phyloP scores from a whole-genome alignment of 2,888 invertebrate species.

The Phrixothrix hirtus region DNA sequence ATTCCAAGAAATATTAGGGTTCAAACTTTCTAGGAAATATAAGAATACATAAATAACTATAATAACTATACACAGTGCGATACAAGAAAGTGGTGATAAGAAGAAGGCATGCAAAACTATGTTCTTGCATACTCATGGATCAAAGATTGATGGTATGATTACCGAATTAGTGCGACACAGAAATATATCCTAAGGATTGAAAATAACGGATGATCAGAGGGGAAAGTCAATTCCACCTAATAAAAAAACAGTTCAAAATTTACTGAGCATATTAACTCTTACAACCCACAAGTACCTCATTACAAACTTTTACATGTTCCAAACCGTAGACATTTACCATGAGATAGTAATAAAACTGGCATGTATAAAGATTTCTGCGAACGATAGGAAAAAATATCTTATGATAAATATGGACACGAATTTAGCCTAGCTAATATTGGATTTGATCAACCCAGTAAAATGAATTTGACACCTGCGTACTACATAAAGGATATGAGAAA shows the following conservation, averaged over 20 bases:
- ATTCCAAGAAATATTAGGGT: no score
- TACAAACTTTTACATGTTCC: constrained; percentile 21
- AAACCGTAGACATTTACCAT: constrained; percentile 14
- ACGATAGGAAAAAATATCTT: constrained; percentile 11
- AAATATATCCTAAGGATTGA: background rate
- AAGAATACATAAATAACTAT: no score
- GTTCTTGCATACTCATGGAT: constrained; percentile 16
- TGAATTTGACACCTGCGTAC: no score
- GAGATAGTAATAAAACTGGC: constrained; percentile 7
- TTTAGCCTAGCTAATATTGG: constrained; percentile 17
- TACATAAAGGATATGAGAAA: no score
- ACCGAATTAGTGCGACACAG: background rate
- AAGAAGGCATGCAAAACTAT: constrained; percentile 21
- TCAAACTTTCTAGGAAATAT: no score
- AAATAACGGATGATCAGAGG: no score
- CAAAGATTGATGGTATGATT: constrained; percentile 14
- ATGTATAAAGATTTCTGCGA: constrained; percentile 22
- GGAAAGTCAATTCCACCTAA: no score
- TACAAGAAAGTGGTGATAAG: background rate
- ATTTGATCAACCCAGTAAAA: constrained; percentile 22
- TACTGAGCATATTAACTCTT: constrained; percentile 14
- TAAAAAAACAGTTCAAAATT: constrained; percentile 5
- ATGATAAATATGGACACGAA: constrained; percentile 21
- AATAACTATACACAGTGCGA: no score
- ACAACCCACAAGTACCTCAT: constrained; percentile 17